phyloP scores from a whole-genome alignment of 2,888 invertebrate genomes.

The Andrena hattorfiana region DNA sequence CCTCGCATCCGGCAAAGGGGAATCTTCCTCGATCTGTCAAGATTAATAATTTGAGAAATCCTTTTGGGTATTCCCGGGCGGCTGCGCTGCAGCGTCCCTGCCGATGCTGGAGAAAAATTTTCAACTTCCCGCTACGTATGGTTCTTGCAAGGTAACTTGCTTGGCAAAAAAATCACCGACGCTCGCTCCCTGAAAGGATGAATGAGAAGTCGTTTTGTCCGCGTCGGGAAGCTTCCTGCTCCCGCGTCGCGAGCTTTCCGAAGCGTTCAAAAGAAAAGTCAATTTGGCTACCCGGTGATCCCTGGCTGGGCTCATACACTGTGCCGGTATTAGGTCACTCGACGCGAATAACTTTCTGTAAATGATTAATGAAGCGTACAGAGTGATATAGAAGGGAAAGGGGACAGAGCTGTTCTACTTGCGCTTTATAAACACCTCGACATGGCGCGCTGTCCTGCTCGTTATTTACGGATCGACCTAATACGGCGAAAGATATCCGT shows the following conservation, averaged over 20 bases:
- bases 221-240: slow-evolving; percentile 30
- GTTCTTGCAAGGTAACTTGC: slow-evolving; percentile 36
- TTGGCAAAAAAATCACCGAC: slow-evolving; percentile 22
- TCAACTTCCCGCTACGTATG: slow-evolving; percentile 23
- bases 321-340: background rate
- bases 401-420: background rate
- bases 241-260: slow-evolving; percentile 17
- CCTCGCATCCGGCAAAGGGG: background rate
- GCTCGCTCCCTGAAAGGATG: slow-evolving; percentile 7
- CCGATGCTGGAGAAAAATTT: slow-evolving; percentile 42
- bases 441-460: background rate
- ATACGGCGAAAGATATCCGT: background rate
- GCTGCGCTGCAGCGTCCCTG: slow-evolving; percentile 32
- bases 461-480: slow-evolving; percentile 3
- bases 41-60: slow-evolving; percentile 55
- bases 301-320: background rate
- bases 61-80: slow-evolving; percentile 21
- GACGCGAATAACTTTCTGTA: background rate
- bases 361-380: background rate
- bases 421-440: background rate
- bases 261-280: slow-evolving; percentile 42
- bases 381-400: background rate
- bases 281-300: slow-evolving; percentile 32
- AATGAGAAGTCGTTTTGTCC: slow-evolving; percentile 31
- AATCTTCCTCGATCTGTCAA: background rate